These are phyloP conservation scores for Protaetia brevitarsis DNA, from an alignment of 1,140 invertebrate genomes.

Conservation along the genomic window DNA sequence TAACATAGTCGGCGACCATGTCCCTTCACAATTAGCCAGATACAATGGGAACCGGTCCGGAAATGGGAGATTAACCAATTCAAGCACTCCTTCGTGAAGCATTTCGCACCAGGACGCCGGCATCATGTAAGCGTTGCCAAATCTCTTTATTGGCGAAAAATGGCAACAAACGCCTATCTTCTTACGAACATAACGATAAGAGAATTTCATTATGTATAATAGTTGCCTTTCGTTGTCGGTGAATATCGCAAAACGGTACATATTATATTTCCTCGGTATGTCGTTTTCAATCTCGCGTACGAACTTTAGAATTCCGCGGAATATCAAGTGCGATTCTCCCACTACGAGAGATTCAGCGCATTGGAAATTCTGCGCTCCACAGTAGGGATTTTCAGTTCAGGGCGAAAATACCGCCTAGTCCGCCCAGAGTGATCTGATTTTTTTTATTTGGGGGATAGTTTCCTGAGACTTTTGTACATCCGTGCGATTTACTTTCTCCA, in stretches of 20 bases:
- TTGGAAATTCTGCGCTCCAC: conserved; percentile 13
- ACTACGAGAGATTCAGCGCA: conserved; percentile 4
- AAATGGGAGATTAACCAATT: neutral
- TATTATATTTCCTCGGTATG: neutral
- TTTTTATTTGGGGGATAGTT: neutral
- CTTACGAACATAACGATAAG: neutral
- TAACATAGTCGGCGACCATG: neutral
- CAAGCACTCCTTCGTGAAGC: neutral
- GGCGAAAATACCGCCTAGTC: neutral
- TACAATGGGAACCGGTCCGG: neutral
- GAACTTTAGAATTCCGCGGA: neutral
- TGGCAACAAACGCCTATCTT: neutral
- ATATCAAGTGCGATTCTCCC: neutral
- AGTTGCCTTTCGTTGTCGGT: neutral
- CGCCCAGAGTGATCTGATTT: neutral
- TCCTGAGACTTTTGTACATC: neutral
- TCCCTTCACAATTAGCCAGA: neutral
- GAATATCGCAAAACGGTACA: neutral
- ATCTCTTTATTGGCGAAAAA: neutral
- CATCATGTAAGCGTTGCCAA: neutral
- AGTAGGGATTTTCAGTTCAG: conserved; percentile 12
- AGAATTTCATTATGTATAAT: neutral
- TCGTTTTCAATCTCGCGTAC: neutral
- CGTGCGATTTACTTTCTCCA: neutral
- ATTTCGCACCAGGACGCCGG: neutral